These are phyloP conservation scores for Ornithorhynchus anatinus DNA, from an alignment of 2,113 vertebrate species.

Conservation along the genomic window DNA sequence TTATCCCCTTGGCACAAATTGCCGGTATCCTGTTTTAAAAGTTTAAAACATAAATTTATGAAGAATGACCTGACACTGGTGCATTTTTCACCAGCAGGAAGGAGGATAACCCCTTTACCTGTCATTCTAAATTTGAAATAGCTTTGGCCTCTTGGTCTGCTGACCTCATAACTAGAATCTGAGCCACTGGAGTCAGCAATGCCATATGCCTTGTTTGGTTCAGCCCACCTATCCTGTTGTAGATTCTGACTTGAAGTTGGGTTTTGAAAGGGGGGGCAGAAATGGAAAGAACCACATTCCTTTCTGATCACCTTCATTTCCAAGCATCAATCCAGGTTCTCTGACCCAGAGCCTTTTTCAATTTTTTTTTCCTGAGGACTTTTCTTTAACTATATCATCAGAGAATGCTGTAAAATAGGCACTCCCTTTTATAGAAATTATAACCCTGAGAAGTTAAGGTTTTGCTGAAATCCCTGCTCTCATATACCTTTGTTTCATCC, in stretches of 20 bases:
- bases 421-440: too few relatives aligned
- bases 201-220: neutral
- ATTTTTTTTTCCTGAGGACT: too few relatives aligned
- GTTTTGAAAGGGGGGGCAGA: constrained; percentile 2
- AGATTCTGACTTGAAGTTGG: neutral
- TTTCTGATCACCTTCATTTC: neutral
- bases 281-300: neutral
- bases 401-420: too few relatives aligned
- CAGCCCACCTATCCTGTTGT: neutral
- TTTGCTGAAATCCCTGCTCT: too few relatives aligned
- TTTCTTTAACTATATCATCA: too few relatives aligned
- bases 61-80: constrained; percentile 50
- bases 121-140: constrained; percentile 44
- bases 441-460: too few relatives aligned
- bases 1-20: neutral
- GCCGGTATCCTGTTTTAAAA: constrained; percentile 12
- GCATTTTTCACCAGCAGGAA: constrained; percentile 54
- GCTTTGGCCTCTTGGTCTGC: neutral
- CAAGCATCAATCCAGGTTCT: too few relatives aligned
- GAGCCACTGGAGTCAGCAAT: neutral
- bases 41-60: constrained; percentile 41
- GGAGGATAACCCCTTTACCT: constrained; percentile 41
- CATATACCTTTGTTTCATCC: too few relatives aligned
- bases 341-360: too few relatives aligned
- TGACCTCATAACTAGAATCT: constrained; percentile 33